Conservation (phyloP, 1,140 invertebrate species). For the Theocolax elegans region DNA sequence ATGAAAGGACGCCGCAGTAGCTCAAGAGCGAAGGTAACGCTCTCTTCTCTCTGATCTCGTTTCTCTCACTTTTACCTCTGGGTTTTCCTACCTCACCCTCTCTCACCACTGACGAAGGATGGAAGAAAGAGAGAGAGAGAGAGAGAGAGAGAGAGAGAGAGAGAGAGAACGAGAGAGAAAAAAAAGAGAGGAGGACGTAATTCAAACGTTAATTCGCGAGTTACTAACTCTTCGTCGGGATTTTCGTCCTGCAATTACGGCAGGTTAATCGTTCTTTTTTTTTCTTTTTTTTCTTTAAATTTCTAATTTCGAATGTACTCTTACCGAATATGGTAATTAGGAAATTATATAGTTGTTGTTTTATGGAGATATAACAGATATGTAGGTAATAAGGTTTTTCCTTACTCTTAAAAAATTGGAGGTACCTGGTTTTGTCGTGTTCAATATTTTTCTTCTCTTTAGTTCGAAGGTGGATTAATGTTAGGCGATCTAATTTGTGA, state of each 20-base stretch:
- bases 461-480: too few relatives aligned
- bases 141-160: not conserved
- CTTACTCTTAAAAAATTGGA: too few relatives aligned
- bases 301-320: slow-evolving; percentile 10
- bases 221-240: slow-evolving; percentile 8
- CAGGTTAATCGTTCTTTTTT: slow-evolving; percentile 12
- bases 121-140: not conserved
- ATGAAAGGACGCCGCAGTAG: slow-evolving; percentile 25
- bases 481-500: too few relatives aligned
- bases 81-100: slow-evolving; percentile 1
- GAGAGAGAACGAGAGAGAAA: not conserved
- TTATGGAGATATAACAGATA: too few relatives aligned
- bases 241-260: slow-evolving; percentile 12
- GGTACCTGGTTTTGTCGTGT: too few relatives aligned
- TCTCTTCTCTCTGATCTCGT: slow-evolving; percentile 2
- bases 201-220: slow-evolving; percentile 26
- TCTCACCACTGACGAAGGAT: slow-evolving; percentile 5
- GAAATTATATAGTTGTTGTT: not conserved
- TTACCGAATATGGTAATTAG: slow-evolving; percentile 1
- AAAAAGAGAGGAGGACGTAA: not conserved
- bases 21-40: not conserved
- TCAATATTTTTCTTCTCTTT: too few relatives aligned
- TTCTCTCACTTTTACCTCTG: not conserved
- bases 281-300: too few relatives aligned
- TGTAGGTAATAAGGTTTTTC: too few relatives aligned